These are phyloP conservation scores for Eubucco bourcierii DNA, from an alignment of 2,113 vertebrate species.

Conservation along the genomic window DNA sequence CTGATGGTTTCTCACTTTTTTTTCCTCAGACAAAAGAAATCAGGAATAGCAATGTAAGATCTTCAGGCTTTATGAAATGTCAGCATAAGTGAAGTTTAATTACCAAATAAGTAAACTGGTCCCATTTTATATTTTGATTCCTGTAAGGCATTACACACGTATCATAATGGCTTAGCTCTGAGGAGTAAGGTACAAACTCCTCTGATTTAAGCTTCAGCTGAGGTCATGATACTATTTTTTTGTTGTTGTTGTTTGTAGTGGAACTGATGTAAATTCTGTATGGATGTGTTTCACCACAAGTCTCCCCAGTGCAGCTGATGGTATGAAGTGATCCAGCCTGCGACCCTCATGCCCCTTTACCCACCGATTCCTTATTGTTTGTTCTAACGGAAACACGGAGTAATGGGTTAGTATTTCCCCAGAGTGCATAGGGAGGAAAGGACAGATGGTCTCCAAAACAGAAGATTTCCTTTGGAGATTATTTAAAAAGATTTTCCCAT, in stretches of 20 bases:
- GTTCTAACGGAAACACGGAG: not conserved
- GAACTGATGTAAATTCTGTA: not conserved
- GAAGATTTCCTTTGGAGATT: constrained; percentile 50
- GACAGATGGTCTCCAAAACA: constrained; percentile 23
- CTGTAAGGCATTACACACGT: not conserved
- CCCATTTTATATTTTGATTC: not conserved
- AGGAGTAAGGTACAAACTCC: not conserved
- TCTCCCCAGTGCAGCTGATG: not conserved
- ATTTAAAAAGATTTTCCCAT: constrained; percentile 42
- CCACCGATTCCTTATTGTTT: not conserved
- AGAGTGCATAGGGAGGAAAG: constrained; percentile 7
- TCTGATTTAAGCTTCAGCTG: not conserved
- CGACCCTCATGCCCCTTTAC: not conserved
- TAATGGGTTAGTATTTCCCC: constrained; percentile 31
- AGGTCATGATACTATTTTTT: not conserved
- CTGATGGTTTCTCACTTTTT: not conserved
- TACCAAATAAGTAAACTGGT: not conserved
- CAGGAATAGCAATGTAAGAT: not conserved
- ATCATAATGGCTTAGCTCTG: not conserved
- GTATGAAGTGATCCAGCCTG: not conserved
- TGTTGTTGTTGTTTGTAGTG: not conserved
- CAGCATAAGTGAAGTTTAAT: not conserved
- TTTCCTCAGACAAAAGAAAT: not conserved
- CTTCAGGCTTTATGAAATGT: not conserved
- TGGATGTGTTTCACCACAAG: not conserved